A percentile compares a stretch with the other conserved stretches of the same genome.
phyloP scores from a whole-genome alignment of 2,113 vertebrate genomes.

The Hystrix cristata region DNA sequence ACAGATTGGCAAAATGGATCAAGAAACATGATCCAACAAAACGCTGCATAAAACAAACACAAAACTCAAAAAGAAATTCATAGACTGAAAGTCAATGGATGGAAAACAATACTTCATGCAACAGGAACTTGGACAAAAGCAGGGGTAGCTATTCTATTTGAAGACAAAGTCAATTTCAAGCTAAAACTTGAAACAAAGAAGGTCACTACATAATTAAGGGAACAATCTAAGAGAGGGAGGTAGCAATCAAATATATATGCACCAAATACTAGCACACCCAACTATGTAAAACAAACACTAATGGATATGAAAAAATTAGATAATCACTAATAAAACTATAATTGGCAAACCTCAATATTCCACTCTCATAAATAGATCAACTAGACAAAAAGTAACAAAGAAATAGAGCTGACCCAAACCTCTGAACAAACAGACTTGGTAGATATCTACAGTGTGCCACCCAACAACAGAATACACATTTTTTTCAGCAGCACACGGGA shows the following conservation, averaged over 20 bases:
- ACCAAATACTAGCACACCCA: not conserved
- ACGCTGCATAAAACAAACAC: not conserved
- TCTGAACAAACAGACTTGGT: not conserved
- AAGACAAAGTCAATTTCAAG: not conserved
- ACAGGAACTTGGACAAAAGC: not conserved
- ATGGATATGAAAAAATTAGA: not conserved
- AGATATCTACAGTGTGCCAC: not conserved
- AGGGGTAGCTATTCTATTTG: not conserved
- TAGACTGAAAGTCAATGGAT: not conserved
- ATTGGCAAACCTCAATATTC: not conserved
- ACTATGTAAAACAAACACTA: not conserved
- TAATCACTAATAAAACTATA: not conserved
- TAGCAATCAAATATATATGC: not conserved
- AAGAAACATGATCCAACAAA: not conserved
- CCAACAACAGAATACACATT: too few relatives aligned
- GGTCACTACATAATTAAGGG: not conserved
- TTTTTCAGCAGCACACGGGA: too few relatives aligned
- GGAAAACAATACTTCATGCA: not conserved
- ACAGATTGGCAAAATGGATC: not conserved
- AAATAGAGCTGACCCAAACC: not conserved
- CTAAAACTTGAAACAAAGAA: not conserved
- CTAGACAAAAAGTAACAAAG: not conserved
- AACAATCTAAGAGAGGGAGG: not conserved
- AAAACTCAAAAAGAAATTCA: not conserved
- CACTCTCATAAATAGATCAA: not conserved